Percentiles rank a stretch among this genome's conserved stretches.
Conservation (phyloP, 2,888 invertebrate genomes). For the Linyphia triangularis region DNA sequence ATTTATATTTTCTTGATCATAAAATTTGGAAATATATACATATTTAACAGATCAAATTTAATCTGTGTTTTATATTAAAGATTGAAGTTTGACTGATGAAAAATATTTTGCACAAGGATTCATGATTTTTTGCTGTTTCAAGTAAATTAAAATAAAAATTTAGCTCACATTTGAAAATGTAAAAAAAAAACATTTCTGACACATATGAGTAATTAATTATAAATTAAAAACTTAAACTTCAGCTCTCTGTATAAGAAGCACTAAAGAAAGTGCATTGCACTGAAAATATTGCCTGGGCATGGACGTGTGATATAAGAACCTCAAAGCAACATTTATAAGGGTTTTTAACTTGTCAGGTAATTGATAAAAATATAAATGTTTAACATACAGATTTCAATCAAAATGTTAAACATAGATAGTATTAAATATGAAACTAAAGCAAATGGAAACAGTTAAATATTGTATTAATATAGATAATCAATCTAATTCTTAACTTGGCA, state of each 20-base stretch:
- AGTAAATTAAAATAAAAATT: not conserved
- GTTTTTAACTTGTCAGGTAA: constrained; percentile 7
- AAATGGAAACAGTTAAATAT: not conserved
- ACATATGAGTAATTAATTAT: not conserved
- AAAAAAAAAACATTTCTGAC: not conserved
- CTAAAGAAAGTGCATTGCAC: constrained; percentile 4
- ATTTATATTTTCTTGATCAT: constrained; percentile 27
- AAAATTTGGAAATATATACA: constrained; percentile 53
- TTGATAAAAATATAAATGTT: not conserved
- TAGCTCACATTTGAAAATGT: not conserved
- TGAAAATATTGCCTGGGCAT: not conserved
- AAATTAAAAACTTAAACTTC: not conserved
- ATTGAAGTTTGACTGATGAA: not conserved
- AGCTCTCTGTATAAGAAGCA: not conserved
- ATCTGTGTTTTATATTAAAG: not conserved
- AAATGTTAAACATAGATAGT: no score
- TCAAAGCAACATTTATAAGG: constrained; percentile 18
- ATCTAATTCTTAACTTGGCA: not conserved
- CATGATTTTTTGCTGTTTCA: not conserved
- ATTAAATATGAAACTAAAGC: not conserved
- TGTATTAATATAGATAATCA: not conserved
- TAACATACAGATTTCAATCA: no score
- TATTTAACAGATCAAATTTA: not conserved
- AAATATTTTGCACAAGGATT: not conserved
- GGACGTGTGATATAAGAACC: not conserved